Evolutionary conservation across 2,888 invertebrate species (phyloP).

Genomic region (Plusia festucae): DNA sequence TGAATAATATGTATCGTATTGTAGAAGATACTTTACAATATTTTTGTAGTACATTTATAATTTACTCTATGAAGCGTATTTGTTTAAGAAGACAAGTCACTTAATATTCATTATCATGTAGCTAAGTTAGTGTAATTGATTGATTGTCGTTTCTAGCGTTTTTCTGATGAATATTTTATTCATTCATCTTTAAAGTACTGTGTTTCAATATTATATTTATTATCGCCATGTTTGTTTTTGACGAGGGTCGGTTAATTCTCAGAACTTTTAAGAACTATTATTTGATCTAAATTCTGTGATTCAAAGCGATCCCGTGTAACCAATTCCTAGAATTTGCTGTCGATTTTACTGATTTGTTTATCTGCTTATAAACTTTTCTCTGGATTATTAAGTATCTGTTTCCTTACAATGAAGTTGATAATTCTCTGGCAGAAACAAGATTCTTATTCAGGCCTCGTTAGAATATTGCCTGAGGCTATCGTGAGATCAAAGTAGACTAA

Average conservation of each 20-base stretch:
- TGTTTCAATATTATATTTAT: too few species aligned
- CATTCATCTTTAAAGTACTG: neutral
- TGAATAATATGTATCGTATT: constrained; percentile 31
- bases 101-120: constrained; percentile 30
- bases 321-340: too few species aligned
- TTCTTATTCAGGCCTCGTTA: too few species aligned
- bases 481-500: too few species aligned
- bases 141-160: constrained; percentile 14
- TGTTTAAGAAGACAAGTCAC: constrained; percentile 13
- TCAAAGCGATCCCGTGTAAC: too few species aligned
- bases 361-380: too few species aligned
- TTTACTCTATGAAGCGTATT: constrained; percentile 13
- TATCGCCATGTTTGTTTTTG: neutral
- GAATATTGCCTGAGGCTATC: too few species aligned
- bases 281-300: neutral
- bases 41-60: constrained; percentile 29
- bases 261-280: neutral
- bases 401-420: too few species aligned
- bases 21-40: constrained; percentile 29
- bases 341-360: too few species aligned
- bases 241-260: neutral
- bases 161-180: neutral
- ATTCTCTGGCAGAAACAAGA: too few species aligned
- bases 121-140: constrained; percentile 12
- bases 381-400: too few species aligned